These are phyloP conservation scores for Pristionchus exspectatus DNA, from an alignment of 2,888 invertebrate species.

Conservation along the genomic window DNA sequence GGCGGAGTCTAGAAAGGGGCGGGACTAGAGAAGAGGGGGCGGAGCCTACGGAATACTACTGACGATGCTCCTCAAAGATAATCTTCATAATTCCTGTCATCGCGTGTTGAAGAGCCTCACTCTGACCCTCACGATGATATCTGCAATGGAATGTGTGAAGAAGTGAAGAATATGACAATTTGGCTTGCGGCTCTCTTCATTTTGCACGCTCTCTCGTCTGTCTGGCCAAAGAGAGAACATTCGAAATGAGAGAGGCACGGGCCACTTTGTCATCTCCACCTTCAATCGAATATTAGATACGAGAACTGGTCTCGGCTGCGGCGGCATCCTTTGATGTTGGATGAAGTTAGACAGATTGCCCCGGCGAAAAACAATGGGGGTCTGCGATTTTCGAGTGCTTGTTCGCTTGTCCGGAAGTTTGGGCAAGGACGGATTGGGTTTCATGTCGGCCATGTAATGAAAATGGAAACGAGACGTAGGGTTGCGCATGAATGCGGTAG, in stretches of 20 bases:
- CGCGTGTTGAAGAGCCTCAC: not conserved
- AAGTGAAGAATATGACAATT: too few relatives aligned
- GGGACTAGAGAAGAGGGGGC: slow-evolving; percentile 13
- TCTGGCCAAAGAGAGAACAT: not conserved
- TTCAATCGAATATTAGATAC: too few relatives aligned
- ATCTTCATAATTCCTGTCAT: slow-evolving; percentile 1
- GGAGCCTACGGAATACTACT: slow-evolving; percentile 3
- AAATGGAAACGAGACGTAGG: not conserved
- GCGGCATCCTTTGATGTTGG: too few relatives aligned
- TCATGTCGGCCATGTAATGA: not conserved
- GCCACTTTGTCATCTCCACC: too few relatives aligned
- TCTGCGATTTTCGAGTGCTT: not conserved
- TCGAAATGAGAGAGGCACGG: not conserved
- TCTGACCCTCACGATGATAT: slow-evolving; percentile 6
- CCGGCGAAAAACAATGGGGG: not conserved
- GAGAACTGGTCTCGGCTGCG: too few relatives aligned
- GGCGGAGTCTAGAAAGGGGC: slow-evolving; percentile 22
- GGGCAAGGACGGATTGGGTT: not conserved
- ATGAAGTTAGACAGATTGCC: too few relatives aligned
- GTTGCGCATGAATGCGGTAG: too few relatives aligned
- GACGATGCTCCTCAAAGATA: not conserved
- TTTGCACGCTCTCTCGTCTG: too few relatives aligned
- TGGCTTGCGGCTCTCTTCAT: too few relatives aligned
- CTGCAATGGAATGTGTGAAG: not conserved
- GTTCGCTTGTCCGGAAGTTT: not conserved